phyloP scores from a whole-genome alignment of 35 echinoderm and acorn worm genomes.

The Ophioderma brevispina region DNA sequence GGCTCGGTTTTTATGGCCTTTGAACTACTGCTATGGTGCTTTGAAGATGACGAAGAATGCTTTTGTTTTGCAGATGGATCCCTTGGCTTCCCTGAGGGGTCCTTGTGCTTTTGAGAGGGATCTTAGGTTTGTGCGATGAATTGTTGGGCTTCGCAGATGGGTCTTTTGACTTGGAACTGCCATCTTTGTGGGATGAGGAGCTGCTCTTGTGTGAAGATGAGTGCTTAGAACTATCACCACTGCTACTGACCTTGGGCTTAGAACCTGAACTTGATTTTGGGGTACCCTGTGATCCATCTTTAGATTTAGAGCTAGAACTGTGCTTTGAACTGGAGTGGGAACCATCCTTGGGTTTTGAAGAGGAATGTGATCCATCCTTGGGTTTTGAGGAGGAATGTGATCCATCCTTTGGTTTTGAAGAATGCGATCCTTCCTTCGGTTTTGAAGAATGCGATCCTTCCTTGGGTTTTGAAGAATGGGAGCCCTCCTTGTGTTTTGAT shows the following conservation, averaged over 20 bases:
- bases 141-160: too few relatives aligned
- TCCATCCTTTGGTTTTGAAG: slow-evolving; percentile 40
- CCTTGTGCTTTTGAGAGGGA: slow-evolving; percentile 30
- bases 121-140: slow-evolving; percentile 40
- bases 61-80: too few relatives aligned
- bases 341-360: background rate
- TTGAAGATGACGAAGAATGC: slow-evolving; percentile 27
- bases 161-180: slow-evolving; percentile 28
- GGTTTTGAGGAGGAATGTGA: slow-evolving; percentile 32
- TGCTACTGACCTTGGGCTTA: background rate
- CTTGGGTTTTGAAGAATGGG: background rate
- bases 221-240: background rate
- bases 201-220: background rate
- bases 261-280: slow-evolving; percentile 6
- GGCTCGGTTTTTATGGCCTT: too few relatives aligned
- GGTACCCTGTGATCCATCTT: slow-evolving; percentile 19
- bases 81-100: too few relatives aligned
- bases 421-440: slow-evolving; percentile 29
- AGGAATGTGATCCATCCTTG: background rate
- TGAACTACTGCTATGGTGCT: slow-evolving; percentile 14
- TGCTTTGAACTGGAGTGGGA: background rate
- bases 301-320: background rate
- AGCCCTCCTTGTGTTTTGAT: background rate
- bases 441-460: background rate
- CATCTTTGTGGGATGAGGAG: background rate